Conservation (phyloP, 2,113 vertebrate genomes). For the Oryzias melastigma region DNA sequence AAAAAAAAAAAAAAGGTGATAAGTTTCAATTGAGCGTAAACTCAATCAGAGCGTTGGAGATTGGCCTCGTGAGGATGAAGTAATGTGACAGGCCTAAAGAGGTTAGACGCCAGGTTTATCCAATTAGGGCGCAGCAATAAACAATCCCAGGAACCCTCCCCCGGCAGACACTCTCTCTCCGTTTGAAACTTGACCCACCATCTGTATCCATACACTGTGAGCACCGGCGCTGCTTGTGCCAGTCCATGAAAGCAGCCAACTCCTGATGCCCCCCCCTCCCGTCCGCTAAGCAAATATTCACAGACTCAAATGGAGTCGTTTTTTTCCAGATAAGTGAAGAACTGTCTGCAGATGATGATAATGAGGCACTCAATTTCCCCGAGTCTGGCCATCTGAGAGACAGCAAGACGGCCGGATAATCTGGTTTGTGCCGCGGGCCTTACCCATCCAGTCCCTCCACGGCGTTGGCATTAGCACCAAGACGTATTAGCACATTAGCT, state of each 20-base stretch:
- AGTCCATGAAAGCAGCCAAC: conserved; percentile 22
- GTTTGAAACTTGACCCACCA: conserved; percentile 64
- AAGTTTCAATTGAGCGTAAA: conserved; percentile 70
- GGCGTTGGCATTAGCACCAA: conserved; percentile 64
- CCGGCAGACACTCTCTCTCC: conserved; percentile 37
- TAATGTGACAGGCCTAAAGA: conserved; percentile 74
- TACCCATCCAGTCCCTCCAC: conserved; percentile 56
- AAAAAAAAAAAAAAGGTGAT: conserved; percentile 31
- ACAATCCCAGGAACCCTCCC: conserved; percentile 61
- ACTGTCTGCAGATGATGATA: conserved; percentile 63
- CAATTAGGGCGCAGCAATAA: conserved; percentile 74
- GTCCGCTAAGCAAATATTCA: conserved; percentile 65
- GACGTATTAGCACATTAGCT: conserved; percentile 74
- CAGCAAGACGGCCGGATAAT: conserved; percentile 63
- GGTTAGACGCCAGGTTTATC: conserved; percentile 70
- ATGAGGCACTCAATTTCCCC: conserved; percentile 66
- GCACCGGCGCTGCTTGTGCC: conserved; percentile 46
- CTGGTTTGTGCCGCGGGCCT: conserved; percentile 65
- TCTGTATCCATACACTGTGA: conserved; percentile 37
- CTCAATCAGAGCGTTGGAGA: conserved; percentile 63
- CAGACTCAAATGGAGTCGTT: conserved; percentile 50
- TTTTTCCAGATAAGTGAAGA: conserved; percentile 59
- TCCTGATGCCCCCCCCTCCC: conserved; percentile 15
- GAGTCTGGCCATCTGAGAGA: conserved; percentile 60
- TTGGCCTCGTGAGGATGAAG: conserved; percentile 65